Conservation (phyloP, 2,888 invertebrate genomes). For the Apamea epomidion region DNA sequence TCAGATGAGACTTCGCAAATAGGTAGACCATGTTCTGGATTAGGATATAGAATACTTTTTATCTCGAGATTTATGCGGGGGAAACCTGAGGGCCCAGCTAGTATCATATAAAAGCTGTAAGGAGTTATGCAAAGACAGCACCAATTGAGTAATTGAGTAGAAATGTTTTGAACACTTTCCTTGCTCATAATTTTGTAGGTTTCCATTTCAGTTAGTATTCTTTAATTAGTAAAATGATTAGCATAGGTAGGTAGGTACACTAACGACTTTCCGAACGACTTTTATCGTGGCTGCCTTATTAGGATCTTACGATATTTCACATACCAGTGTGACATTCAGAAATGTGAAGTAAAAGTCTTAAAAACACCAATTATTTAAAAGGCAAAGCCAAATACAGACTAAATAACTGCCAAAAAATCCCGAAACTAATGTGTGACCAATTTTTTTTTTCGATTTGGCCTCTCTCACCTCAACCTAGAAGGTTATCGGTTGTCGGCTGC, state of each 20-base stretch:
- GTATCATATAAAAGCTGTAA: too few species aligned
- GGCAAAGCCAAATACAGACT: not conserved
- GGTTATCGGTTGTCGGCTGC: too few species aligned
- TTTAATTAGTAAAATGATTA: not conserved
- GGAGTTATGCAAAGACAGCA: too few species aligned
- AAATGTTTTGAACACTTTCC: not conserved
- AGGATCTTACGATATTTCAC: not conserved
- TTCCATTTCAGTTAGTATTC: not conserved
- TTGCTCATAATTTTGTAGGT: not conserved
- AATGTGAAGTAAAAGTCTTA: not conserved
- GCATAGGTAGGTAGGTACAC: not conserved
- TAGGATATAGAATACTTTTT: too few species aligned
- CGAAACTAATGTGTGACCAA: not conserved
- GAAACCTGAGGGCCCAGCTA: too few species aligned
- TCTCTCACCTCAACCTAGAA: too few species aligned
- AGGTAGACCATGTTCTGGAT: too few species aligned
- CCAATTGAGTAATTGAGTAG: not conserved
- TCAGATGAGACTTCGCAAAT: too few species aligned
- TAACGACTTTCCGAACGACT: not conserved
- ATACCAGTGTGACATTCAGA: not conserved
- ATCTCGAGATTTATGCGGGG: too few species aligned
- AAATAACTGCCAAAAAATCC: not conserved
- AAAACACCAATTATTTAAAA: not conserved
- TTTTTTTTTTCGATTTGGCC: not conserved
- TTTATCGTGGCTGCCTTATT: slow-evolving; percentile 14